Evolutionary conservation across 2,113 vertebrate species (phyloP), one percentile per base, ranked within the genome.

Genomic region (Lamprotornis superbus): DNA sequence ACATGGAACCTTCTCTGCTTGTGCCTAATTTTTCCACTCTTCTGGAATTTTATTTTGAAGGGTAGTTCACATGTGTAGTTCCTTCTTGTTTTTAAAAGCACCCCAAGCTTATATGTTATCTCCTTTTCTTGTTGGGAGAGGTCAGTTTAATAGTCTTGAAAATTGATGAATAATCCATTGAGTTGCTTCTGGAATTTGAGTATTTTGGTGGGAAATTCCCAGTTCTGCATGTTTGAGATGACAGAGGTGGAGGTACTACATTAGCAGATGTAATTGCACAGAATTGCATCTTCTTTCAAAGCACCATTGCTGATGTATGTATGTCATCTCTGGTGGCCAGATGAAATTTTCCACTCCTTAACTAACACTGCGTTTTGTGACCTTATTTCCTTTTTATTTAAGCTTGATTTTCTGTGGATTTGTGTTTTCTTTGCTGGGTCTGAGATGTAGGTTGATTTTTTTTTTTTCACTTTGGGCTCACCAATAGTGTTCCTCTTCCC

Each of bases 301-400:
- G 75, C 12, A 10, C 31, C 18, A 0, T 2, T 68, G 47, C 15
- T 83, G 53, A 0, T 81, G 19, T 6, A 0, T 19, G 3, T 6
- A 0, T 42, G 47, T 74, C 52, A 39, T 30, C 64, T 50, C 78
- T 81, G 65, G 13, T 57, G 55, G 39, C 39, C 35, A 27, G 73
- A 15, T 46, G 4, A 24, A 19, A 37, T 71, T 68, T 82, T 35
- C 69, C 40, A 14, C 15, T 80, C n/a, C 15, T 11, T 12, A 31
- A 6, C 55, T 63, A 63, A 61, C 61, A 50, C 11, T 60, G 74
- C 56, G 39, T 56, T 68, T 55, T 71, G 39, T 68, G 42, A 63
- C 44, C 23, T 46, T 8, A 35, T 79, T 87, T 93, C 52, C 44
- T 39, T 55, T 25, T 20, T 53, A 11, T 11, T 30, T 56, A 63